Conservation (phyloP, 2,113 vertebrate genomes). For the Ceratotherium simum region DNA sequence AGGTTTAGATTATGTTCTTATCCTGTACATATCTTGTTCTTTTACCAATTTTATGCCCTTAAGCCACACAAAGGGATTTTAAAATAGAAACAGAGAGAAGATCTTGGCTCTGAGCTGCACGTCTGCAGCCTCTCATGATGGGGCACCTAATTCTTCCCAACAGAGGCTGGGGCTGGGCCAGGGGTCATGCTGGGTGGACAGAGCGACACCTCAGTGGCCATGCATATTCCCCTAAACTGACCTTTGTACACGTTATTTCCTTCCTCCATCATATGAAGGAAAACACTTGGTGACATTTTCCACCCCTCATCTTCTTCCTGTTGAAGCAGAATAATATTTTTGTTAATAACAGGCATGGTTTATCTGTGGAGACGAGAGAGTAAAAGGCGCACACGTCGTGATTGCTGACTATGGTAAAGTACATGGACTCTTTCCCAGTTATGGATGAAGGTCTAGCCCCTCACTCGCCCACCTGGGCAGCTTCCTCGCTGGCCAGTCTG, state of each 20-base stretch:
- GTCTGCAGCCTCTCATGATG: fast-evolving
- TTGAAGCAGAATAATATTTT: background rate
- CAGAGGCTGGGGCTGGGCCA: fast-evolving
- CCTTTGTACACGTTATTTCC: constrained; percentile 89
- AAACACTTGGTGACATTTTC: constrained; percentile 93
- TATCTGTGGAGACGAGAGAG: fast-evolving
- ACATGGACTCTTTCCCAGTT: fast-evolving
- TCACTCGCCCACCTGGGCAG: fast-evolving
- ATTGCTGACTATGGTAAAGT: fast-evolving
- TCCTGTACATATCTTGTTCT: fast-evolving
- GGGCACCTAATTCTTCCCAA: background rate
- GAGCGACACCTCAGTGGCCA: background rate
- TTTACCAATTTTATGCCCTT: background rate
- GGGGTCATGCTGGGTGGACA: background rate
- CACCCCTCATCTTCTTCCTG: constrained; percentile 90
- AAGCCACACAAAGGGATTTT: background rate
- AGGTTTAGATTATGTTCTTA: background rate
- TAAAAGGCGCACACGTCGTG: fast-evolving
- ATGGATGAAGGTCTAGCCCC: fast-evolving
- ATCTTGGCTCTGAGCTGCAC: fast-evolving
- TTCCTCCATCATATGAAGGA: constrained; percentile 89
- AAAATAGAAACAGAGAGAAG: background rate
- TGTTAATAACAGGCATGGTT: background rate
- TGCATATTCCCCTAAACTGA: constrained; percentile 77
- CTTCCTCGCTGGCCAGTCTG: background rate